Evolutionary conservation across 2,888 invertebrate genomes (phyloP).

Genomic region (Syrista parreyssii): DNA sequence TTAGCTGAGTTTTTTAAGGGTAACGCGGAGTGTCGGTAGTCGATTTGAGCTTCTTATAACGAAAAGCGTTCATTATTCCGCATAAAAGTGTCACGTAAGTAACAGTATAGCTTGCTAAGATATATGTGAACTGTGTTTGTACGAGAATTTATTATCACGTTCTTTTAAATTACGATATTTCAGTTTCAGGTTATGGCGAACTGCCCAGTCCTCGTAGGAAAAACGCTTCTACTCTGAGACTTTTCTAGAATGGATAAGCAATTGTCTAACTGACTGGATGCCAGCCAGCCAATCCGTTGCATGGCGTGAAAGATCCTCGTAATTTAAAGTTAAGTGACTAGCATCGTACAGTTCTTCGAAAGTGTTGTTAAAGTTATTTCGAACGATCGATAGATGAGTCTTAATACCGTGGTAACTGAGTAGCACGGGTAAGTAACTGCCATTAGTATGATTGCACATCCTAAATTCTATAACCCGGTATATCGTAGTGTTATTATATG

Average conservation of each 20-base stretch:
- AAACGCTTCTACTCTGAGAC: not conserved
- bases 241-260: not conserved
- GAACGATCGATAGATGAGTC: not conserved
- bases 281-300: not conserved
- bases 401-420: slow-evolving; percentile 52
- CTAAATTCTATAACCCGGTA: slow-evolving; percentile 38
- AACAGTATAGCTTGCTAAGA: not conserved
- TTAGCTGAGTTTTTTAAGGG: not conserved
- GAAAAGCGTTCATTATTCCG: not conserved
- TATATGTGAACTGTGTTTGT: not conserved
- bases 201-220: not conserved
- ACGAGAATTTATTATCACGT: not conserved
- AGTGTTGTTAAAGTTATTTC: not conserved
- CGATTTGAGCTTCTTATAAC: not conserved
- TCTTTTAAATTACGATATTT: not conserved
- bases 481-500: not conserved
- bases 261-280: not conserved
- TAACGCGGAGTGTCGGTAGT: not conserved
- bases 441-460: slow-evolving; percentile 37
- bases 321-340: slow-evolving; percentile 29
- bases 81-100: not conserved
- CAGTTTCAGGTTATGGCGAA: not conserved
- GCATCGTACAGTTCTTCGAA: not conserved
- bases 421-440: slow-evolving; percentile 39
- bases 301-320: slow-evolving; percentile 45